phyloP scores from a whole-genome alignment of 2,888 invertebrate species.

The Dione juno region DNA sequence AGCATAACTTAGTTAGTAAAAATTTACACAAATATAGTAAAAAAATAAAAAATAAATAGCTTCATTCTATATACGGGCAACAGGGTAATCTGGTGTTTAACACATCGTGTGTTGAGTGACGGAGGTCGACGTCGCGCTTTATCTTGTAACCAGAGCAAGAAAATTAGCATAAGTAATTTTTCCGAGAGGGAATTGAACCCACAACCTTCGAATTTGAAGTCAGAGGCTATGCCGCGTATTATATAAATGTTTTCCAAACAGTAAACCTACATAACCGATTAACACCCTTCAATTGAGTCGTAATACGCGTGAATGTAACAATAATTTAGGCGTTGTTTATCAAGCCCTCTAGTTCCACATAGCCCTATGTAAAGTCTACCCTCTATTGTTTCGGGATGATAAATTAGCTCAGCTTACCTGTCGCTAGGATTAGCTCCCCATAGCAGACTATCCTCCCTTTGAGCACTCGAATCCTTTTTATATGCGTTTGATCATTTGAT shows the following conservation, averaged over 20 bases:
- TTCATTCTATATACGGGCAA: no score
- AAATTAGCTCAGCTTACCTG: conserved; percentile 81
- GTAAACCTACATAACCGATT: conserved; percentile 9
- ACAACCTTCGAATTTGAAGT: background rate
- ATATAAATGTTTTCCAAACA: background rate
- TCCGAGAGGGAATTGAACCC: background rate
- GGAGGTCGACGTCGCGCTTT: no score
- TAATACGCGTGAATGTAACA: conserved; percentile 35
- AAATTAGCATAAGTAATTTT: no score
- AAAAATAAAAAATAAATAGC: no score
- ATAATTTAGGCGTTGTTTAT: conserved; percentile 62
- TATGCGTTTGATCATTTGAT: conserved; percentile 74
- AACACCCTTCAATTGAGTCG: conserved; percentile 34
- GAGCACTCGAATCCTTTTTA: conserved; percentile 69
- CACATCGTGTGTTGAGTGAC: no score
- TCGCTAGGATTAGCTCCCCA: conserved; percentile 73
- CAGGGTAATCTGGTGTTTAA: no score
- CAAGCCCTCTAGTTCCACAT: conserved; percentile 63
- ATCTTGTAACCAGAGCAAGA: no score
- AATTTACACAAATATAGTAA: no score
- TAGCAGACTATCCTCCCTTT: conserved; percentile 67
- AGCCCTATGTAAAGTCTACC: conserved; percentile 49
- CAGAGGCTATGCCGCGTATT: background rate
- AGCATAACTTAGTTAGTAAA: no score
- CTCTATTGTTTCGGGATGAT: conserved; percentile 80